Evolutionary conservation across 92 coral and sea anemone species (phyloP), one percentile per base, ranked within the genome.

Genomic region (Pocillopora grandis): DNA sequence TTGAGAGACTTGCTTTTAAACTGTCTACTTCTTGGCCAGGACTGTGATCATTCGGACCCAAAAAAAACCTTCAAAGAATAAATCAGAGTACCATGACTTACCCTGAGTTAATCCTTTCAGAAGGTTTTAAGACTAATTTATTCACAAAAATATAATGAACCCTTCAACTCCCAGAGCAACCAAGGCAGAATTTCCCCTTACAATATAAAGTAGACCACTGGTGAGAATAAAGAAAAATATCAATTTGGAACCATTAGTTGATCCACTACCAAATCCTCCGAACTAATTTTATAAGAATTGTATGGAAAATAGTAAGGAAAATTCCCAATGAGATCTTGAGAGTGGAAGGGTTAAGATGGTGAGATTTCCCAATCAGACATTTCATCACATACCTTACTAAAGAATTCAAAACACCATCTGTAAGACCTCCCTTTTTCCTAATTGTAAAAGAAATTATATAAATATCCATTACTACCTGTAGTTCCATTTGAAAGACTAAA

Each of bases 391-490:
- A 93, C 97, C 94, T 80, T 58, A 94, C 77, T 12, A 94, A 82
- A 27, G 90, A 82, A 68, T 85, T 79, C 0, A 94, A 80, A 21
- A 85, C 81, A 63, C 98, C 98, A 77, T 72, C 91, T 12, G 79
- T 86, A 13, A 92, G 81, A 9, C 92, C 91, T 72, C 84, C 88
- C 64, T 93, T 85, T 58, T 83, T 86, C 76, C 89, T 85, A 83
- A 74, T 21, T 20, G 68, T 5, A 42, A 23, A 10, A 37, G 36
- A 21, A 31, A n/a, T 12, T 27, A 27, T 2, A 64, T 20, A 23
- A 36, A 13, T 10, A 63, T 52, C 33, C 18, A 75, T 9, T 23
- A 76, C 15, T 21, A 49, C 42, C n/a, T 52, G 9, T 75, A 6
- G 12, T 19, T 42, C 8, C 4, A 42, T 42, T 42, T 2, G 52